These are phyloP conservation scores for Odocoileus virginianus DNA, from an alignment of 2,113 vertebrate species.

Conservation along the genomic window DNA sequence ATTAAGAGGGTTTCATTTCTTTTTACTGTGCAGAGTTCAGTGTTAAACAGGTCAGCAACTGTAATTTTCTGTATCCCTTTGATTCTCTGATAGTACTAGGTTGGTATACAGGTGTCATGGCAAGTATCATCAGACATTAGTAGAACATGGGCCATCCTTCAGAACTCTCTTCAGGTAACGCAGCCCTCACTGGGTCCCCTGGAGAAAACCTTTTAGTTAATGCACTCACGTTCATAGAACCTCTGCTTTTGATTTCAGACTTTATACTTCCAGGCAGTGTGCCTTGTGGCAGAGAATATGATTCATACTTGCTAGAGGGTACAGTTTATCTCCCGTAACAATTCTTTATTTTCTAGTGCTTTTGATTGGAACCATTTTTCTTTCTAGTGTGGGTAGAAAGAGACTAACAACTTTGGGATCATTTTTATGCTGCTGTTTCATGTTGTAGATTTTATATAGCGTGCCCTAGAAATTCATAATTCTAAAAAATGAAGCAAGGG, in stretches of 20 bases:
- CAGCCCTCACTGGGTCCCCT: background rate
- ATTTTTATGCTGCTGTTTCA: background rate
- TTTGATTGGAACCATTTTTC: slow-evolving; percentile 49
- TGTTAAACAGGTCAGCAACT: background rate
- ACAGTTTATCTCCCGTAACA: slow-evolving; percentile 22
- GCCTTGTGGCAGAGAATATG: background rate
- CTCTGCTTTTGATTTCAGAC: background rate
- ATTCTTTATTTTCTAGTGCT: slow-evolving; percentile 46
- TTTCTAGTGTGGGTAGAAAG: background rate
- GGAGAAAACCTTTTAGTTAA: background rate
- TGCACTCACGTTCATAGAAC: background rate
- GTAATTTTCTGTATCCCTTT: background rate
- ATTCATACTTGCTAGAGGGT: slow-evolving; percentile 28
- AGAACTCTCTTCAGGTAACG: background rate
- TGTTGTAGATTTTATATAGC: background rate
- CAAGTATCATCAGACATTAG: background rate
- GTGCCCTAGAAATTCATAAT: slow-evolving; percentile 29
- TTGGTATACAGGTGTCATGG: background rate
- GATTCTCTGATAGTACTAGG: background rate
- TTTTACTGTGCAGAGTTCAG: background rate
- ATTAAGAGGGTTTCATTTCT: background rate
- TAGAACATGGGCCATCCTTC: background rate
- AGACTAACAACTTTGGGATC: slow-evolving; percentile 16
- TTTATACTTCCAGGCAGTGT: background rate
- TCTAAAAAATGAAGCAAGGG: background rate